These are phyloP conservation scores for Archaeoteleia sp. DNA, from an alignment of 2,888 invertebrate species.

Conservation along the genomic window DNA sequence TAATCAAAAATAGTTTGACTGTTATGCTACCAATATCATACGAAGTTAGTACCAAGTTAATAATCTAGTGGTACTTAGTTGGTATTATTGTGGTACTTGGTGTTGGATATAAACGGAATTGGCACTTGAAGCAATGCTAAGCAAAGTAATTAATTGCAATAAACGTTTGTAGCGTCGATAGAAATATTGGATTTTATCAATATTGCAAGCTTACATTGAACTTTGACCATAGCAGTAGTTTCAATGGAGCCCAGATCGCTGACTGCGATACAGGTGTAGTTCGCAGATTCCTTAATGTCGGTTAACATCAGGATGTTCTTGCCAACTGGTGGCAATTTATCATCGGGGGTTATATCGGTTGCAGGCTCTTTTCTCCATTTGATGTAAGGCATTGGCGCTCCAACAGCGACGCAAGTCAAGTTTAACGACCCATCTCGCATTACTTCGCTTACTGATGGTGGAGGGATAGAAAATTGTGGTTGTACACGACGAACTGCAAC, in stretches of 20 bases:
- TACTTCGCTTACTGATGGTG: slow-evolving; percentile 89
- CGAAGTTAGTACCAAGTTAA: no score
- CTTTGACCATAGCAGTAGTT: slow-evolving; percentile 90
- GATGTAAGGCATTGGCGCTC: slow-evolving; percentile 98
- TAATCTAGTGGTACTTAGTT: no score
- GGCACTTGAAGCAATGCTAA: no score
- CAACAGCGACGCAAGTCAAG: slow-evolving; percentile 96
- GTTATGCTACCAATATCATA: no score
- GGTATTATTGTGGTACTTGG: no score
- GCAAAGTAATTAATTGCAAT: no score
- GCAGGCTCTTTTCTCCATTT: slow-evolving; percentile 91
- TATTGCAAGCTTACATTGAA: slow-evolving; percentile 94
- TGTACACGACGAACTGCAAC: slow-evolving; percentile 91
- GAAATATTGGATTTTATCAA: no score
- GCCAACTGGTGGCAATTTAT: slow-evolving; percentile 88
- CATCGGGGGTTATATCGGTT: slow-evolving; percentile 91
- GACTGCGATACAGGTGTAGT: slow-evolving; percentile 97
- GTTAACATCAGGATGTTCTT: slow-evolving; percentile 90
- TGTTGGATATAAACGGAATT: no score
- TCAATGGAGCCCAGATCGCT: slow-evolving; percentile 96
- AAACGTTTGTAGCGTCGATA: no score
- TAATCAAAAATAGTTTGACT: no score
- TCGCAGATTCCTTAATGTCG: slow-evolving; percentile 93
- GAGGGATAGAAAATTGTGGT: slow-evolving; percentile 95
- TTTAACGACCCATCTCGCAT: slow-evolving; percentile 94